Evolutionary conservation across 2,888 invertebrate genomes (phyloP).

Genomic region (Drosophila longiperda): DNA sequence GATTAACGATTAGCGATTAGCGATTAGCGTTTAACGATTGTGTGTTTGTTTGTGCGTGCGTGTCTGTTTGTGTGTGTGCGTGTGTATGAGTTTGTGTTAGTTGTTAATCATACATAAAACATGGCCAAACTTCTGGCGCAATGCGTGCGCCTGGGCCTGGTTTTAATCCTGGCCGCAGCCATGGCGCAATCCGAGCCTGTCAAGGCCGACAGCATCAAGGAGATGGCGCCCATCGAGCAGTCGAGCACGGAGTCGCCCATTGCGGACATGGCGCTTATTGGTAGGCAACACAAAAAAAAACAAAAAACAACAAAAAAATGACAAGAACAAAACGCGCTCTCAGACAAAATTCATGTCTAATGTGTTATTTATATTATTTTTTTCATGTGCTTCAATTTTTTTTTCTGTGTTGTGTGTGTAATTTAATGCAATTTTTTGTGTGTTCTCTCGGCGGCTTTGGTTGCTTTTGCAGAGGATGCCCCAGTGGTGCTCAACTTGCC

Average conservation of each 20-base stretch:
- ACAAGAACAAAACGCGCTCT: neutral
- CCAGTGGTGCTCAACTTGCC: slow-evolving; percentile 54
- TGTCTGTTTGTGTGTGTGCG: slow-evolving; percentile 20
- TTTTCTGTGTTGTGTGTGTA: slow-evolving; percentile 61
- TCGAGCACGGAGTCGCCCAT: slow-evolving; percentile 78
- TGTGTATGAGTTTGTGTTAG: slow-evolving; percentile 10
- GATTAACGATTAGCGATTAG: slow-evolving; percentile 3
- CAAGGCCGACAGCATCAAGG: slow-evolving; percentile 38
- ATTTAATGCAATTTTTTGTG: slow-evolving; percentile 17
- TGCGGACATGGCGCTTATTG: slow-evolving; percentile 76
- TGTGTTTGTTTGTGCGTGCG: slow-evolving; percentile 19
- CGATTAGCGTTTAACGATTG: slow-evolving; percentile 23
- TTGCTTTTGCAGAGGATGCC: slow-evolving; percentile 44
- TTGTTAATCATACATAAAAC: slow-evolving; percentile 5
- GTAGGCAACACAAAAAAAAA: slow-evolving; percentile 61
- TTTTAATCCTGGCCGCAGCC: slow-evolving; percentile 42
- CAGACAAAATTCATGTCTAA: slow-evolving; percentile 33
- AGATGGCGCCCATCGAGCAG: slow-evolving; percentile 54
- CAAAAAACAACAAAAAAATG: neutral
- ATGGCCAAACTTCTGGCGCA: slow-evolving; percentile 60
- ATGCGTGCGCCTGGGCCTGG: slow-evolving; percentile 48
- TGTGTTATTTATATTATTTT: slow-evolving; percentile 43
- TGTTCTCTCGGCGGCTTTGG: slow-evolving; percentile 19
- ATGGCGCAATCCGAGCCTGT: slow-evolving; percentile 37
- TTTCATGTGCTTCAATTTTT: slow-evolving; percentile 54